Evolutionary conservation across 1,140 invertebrate species (phyloP).

Genomic region (Trichonephila clavipes): DNA sequence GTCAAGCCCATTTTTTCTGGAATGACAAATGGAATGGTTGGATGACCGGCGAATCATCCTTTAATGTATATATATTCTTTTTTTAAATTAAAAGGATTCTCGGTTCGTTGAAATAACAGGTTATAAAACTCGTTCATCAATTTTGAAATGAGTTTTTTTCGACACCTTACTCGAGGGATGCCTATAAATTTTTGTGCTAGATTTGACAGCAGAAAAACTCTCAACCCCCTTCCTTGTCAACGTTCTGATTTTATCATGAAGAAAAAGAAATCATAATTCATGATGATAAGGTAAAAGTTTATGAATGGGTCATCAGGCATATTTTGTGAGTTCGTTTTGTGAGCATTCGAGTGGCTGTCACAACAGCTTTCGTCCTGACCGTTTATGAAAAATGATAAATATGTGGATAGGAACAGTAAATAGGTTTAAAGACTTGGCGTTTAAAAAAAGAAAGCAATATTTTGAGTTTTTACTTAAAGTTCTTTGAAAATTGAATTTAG

Average conservation of each 20-base stretch:
- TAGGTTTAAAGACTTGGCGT: no score
- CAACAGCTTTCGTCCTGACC: not conserved
- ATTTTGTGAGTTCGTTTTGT: not conserved
- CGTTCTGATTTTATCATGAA: not conserved
- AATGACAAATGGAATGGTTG: constrained; percentile 24
- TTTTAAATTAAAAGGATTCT: constrained; percentile 43
- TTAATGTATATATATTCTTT: not conserved
- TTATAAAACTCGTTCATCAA: constrained; percentile 2
- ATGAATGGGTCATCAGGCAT: not conserved
- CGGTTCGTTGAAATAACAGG: constrained; percentile 12
- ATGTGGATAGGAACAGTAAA: no score
- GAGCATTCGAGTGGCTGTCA: not conserved
- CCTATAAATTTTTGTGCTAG: not conserved
- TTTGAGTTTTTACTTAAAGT: no score
- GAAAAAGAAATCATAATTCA: not conserved
- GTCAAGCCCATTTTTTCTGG: constrained; percentile 10
- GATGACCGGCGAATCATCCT: constrained; percentile 16
- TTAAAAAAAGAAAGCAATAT: no score
- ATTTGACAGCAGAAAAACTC: not conserved
- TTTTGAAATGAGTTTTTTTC: not conserved
- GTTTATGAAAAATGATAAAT: not conserved
- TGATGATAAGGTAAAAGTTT: not conserved
- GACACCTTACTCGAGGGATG: not conserved
- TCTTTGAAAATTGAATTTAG: no score
- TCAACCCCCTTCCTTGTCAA: not conserved